Evolutionary conservation across 2,888 invertebrate species (phyloP).

Genomic region (Xanthostigma xanthostigma): DNA sequence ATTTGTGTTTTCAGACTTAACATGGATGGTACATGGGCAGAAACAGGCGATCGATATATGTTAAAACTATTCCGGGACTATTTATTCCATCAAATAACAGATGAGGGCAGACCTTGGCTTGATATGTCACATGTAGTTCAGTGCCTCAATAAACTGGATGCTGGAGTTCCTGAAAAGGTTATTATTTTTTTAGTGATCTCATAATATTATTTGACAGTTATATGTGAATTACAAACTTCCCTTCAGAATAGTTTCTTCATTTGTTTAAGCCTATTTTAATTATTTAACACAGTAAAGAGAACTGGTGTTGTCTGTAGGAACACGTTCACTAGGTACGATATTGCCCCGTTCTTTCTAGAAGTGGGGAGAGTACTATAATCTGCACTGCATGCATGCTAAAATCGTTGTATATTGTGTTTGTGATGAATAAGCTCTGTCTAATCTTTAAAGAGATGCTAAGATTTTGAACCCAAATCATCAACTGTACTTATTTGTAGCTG

Average conservation of each 20-base stretch:
- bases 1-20: constrained; percentile 46
- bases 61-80: constrained; percentile 95
- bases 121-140: constrained; percentile 92
- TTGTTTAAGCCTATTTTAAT: neutral
- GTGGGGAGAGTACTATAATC: too few species aligned
- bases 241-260: neutral
- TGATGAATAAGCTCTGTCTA: too few species aligned
- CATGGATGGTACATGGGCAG: constrained; percentile 89
- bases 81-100: constrained; percentile 88
- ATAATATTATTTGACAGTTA: constrained; percentile 1
- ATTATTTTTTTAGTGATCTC: constrained; percentile 10
- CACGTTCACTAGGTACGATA: too few species aligned
- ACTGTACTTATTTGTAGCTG: too few species aligned
- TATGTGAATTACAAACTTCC: neutral
- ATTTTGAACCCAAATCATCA: too few species aligned
- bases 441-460: too few species aligned
- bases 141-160: constrained; percentile 84
- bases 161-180: constrained; percentile 67
- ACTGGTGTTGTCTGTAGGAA: too few species aligned
- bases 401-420: too few species aligned
- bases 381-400: too few species aligned
- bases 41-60: constrained; percentile 97
- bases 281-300: neutral
- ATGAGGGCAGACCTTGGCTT: constrained; percentile 87
- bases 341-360: too few species aligned